phyloP scores from a whole-genome alignment of 2,888 invertebrate genomes.

The Campopleginae sp. region DNA sequence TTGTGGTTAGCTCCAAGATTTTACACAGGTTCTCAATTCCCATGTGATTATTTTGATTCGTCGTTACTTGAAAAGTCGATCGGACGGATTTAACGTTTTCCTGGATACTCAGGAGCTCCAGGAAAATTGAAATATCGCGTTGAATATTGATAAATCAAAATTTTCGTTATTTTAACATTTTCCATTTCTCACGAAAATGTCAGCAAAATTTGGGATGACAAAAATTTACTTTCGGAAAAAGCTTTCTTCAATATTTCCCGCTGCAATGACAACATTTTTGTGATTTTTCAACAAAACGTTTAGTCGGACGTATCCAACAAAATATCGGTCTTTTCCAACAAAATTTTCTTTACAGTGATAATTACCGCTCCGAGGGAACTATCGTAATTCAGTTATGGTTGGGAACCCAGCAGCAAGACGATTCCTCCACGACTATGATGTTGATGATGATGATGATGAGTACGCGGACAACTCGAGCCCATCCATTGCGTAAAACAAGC shows the following conservation, averaged over 20 bases:
- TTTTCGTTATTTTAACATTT: no score
- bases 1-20: conserved; percentile 53
- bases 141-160: no score
- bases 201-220: no score
- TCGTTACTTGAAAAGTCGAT: not conserved
- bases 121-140: not conserved
- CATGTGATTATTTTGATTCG: not conserved
- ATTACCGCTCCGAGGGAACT: conserved; percentile 30
- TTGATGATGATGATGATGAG: conserved; percentile 38
- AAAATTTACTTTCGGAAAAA: no score
- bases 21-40: conserved; percentile 62
- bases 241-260: no score
- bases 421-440: conserved; percentile 30
- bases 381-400: conserved; percentile 48
- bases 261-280: no score
- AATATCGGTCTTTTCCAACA: no score
- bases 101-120: not conserved
- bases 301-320: no score
- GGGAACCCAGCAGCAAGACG: conserved; percentile 53
- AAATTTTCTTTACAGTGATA: no score
- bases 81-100: not conserved
- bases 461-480: conserved; percentile 45
- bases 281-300: no score
- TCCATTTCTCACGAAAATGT: no score
- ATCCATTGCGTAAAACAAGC: conserved; percentile 67